Evolutionary conservation across 1,140 invertebrate species (phyloP).

Genomic region (Cotesia chilonis): DNA sequence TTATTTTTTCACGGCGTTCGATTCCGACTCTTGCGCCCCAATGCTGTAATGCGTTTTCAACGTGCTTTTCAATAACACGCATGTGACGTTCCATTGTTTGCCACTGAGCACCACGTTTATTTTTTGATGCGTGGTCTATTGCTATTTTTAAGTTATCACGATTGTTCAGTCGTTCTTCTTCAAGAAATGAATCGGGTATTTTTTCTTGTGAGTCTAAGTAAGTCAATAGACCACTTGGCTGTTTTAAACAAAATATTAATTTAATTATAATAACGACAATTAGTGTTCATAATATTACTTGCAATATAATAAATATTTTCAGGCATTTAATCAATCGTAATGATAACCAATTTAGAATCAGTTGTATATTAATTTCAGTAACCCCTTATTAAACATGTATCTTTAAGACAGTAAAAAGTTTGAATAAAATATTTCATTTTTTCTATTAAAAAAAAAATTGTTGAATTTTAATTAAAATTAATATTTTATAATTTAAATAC

Average conservation of each 20-base stretch:
- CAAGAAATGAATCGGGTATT: constrained; percentile 78
- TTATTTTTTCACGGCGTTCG: constrained; percentile 72
- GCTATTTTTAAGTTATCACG: constrained; percentile 96
- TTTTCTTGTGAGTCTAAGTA: constrained; percentile 90
- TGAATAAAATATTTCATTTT: too few species aligned
- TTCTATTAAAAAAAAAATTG: too few species aligned
- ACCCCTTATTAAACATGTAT: too few species aligned
- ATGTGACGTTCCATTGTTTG: constrained; percentile 76
- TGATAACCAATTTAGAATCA: too few species aligned
- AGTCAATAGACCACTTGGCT: constrained; percentile 88
- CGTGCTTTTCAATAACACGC: constrained; percentile 81
- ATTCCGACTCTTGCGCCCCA: constrained; percentile 84
- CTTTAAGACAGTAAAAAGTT: too few species aligned
- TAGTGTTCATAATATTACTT: not conserved
- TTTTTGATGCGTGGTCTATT: constrained; percentile 78
- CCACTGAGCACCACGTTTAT: constrained; percentile 74
- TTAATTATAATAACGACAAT: constrained; percentile 7
- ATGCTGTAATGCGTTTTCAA: constrained; percentile 84
- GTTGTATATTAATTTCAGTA: too few species aligned
- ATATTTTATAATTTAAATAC: too few species aligned
- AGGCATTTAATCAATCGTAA: too few species aligned
- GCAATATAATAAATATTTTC: too few species aligned
- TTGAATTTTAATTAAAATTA: too few species aligned
- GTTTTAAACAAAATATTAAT: constrained; percentile 44
- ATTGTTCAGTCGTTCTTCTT: constrained; percentile 81